Percentiles rank a stretch among this genome's conserved stretches.
Conservation (phyloP, 37 sponge, comb jelly and placozoan genomes). For the Petrosia ficiformis region DNA sequence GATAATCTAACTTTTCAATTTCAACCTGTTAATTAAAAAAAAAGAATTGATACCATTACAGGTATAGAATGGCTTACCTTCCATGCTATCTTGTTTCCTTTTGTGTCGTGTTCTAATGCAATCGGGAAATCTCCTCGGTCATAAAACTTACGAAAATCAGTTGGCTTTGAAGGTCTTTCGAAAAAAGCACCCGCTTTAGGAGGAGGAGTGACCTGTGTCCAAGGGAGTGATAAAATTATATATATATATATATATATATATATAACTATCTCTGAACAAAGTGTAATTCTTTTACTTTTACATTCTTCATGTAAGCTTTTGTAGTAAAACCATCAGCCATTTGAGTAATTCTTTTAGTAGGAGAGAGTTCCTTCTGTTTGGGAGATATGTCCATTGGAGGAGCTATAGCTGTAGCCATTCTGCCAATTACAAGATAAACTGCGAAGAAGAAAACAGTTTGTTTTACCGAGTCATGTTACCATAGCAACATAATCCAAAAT, state of each 20-base stretch:
- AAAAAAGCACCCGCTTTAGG: conserved; percentile 88
- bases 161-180: conserved; percentile 78
- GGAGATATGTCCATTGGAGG: background rate
- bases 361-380: background rate
- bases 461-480: background rate
- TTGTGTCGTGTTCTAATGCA: conserved; percentile 97
- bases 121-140: conserved; percentile 99
- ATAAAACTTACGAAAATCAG: conserved; percentile 95
- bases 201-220: conserved; percentile 64
- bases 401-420: conserved; percentile 18
- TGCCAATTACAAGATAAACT: too few relatives aligned
- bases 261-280: too few relatives aligned
- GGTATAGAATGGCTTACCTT: conserved; percentile 73
- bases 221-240: background rate
- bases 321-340: conserved; percentile 79
- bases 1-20: conserved; percentile 97
- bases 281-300: conserved; percentile 40
- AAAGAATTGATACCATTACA: background rate
- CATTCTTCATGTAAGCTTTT: conserved; percentile 91
- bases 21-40: conserved; percentile 69
- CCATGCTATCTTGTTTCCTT: conserved; percentile 99
- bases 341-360: background rate
- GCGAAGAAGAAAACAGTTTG: too few relatives aligned
- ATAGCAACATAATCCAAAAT: background rate
- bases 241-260: background rate